phyloP scores from a whole-genome alignment of 2,113 vertebrate genomes.

The Albula goreensis region DNA sequence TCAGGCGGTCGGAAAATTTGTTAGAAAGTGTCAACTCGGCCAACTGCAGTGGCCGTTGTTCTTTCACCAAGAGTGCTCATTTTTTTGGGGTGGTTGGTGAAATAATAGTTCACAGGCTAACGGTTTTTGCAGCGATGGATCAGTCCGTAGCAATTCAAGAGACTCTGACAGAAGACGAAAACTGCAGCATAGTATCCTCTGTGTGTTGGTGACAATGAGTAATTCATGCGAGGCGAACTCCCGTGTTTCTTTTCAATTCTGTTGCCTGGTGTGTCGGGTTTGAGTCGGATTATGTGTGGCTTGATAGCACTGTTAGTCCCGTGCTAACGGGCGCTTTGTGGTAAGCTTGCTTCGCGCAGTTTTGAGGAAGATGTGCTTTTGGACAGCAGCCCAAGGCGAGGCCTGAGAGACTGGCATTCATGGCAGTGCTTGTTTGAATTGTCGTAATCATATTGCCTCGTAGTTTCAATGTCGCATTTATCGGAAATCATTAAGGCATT shows the following conservation, averaged over 20 bases:
- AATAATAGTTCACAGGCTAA: conserved; percentile 1
- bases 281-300: neutral
- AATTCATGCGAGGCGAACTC: neutral
- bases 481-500: no score
- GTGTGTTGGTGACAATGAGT: neutral
- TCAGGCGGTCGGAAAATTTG: neutral
- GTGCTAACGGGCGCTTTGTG: neutral
- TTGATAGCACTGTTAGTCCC: neutral
- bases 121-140: conserved; percentile 72
- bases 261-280: neutral
- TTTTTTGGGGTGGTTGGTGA: neutral
- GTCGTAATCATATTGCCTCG: neutral
- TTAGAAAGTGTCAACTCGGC: neutral
- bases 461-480: neutral
- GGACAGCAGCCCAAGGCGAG: conserved; percentile 1
- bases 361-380: conserved; percentile 17
- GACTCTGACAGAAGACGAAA: conserved; percentile 70
- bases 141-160: conserved; percentile 89
- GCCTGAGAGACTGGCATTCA: neutral
- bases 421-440: neutral
- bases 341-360: neutral
- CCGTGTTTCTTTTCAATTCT: neutral
- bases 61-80: neutral
- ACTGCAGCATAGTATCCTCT: conserved; percentile 87
- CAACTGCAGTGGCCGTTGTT: neutral